A percentile compares a stretch with the other conserved stretches of the same genome.
Conservation (phyloP, 1,140 invertebrate genomes). For the Galleria mellonella region DNA sequence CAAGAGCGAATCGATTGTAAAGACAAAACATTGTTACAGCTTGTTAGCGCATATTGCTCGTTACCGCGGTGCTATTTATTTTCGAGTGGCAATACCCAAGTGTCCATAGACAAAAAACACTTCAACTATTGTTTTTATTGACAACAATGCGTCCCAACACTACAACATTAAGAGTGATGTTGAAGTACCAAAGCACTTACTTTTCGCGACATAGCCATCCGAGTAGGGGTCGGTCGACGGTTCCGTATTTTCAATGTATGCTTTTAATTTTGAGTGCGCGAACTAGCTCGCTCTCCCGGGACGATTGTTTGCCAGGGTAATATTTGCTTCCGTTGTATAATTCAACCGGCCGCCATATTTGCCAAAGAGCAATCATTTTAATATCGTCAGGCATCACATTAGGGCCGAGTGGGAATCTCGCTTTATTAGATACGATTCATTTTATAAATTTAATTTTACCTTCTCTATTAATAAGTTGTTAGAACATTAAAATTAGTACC, state of each 20-base stretch:
- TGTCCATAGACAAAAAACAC: constrained; percentile 71
- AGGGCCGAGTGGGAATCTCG: constrained; percentile 44
- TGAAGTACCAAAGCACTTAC: constrained; percentile 52
- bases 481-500: no score
- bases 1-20: constrained; percentile 44
- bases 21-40: constrained; percentile 57
- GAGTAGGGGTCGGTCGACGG: constrained; percentile 42
- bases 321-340: constrained; percentile 80
- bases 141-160: constrained; percentile 56
- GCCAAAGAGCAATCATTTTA: constrained; percentile 80
- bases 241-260: constrained; percentile 74
- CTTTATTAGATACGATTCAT: constrained; percentile 61
- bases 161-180: constrained; percentile 53
- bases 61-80: constrained; percentile 66
- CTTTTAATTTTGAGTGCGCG: constrained; percentile 76
- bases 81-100: constrained; percentile 69
- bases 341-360: constrained; percentile 79
- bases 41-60: constrained; percentile 68
- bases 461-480: neutral
- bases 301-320: constrained; percentile 79
- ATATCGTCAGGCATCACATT: constrained; percentile 75
- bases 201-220: constrained; percentile 69
- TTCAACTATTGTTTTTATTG: constrained; percentile 67
- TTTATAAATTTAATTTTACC: constrained; percentile 47
- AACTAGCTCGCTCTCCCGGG: constrained; percentile 74